Evolutionary conservation across 2,888 invertebrate genomes (phyloP), one percentile per base, ranked within the genome.

Genomic region (Sminthurides aquaticus): DNA sequence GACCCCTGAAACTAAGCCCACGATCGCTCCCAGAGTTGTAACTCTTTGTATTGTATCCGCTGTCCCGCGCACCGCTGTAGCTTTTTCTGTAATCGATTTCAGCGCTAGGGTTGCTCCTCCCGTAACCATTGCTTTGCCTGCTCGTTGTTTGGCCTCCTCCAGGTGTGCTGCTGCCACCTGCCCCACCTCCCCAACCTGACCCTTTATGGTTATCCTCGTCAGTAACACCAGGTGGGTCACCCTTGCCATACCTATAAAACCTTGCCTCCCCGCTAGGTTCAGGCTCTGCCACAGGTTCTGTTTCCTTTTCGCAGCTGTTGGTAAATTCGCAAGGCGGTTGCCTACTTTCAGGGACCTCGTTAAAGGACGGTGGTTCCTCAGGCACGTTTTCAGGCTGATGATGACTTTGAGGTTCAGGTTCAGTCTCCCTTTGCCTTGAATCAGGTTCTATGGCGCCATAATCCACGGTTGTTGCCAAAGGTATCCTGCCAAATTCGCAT

Each of bases 401-500:
- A 15, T 5, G 43, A 34, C 5, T 15, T 15, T 34, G 5, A 20
- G 20, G 20, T 5, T 22, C 22, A 20, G 52, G 52, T 52, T 22
- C 22, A 20, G 5, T 52, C 22, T 52, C 52, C 15, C 15, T 34
- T 34, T 34, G 43, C 15, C 43, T 15, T 15, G 43, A 34, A 34
- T 34, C 43, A 34, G 43, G 5, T 15, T 52, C 52, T 8, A 52
- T 52, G 5, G 22, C 22, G 5, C 52, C 52, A 20, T 52, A 52
- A 20, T 52, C 52, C 5, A 52, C 52, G 11, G 52, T 52, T 8
- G 52, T 52, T 20, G 52, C 52, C 52, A 22, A 22, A 28, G 57
- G 27, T n/a, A n/a, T 5, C 22, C 29, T 26, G 3, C 57, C 57
- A 22, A 57, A 57, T 57, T 57, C 57, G 28, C 57, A 57, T 18